Evolutionary conservation across 1,140 invertebrate species (phyloP).

Genomic region (Dryas iulia): DNA sequence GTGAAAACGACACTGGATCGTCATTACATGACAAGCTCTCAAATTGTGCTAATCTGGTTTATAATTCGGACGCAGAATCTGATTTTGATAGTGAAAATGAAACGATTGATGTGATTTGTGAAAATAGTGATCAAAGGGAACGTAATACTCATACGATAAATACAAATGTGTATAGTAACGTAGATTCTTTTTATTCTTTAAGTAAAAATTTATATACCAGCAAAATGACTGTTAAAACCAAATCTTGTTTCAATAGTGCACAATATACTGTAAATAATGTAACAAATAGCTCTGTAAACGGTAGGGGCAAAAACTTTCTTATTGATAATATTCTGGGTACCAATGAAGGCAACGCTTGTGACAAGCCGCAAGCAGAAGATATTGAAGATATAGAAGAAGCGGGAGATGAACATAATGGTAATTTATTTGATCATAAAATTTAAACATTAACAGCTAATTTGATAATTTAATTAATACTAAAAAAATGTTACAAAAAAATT

Average conservation of each 20-base stretch:
- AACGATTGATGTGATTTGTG: conserved; percentile 73
- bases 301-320: conserved; percentile 59
- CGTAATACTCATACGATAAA: conserved; percentile 9
- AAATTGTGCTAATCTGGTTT: conserved; percentile 31
- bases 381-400: conserved; percentile 53
- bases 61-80: conserved; percentile 46
- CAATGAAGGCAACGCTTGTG: conserved; percentile 38
- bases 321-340: conserved; percentile 75
- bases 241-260: conserved; percentile 41
- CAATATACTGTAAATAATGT: conserved; percentile 34
- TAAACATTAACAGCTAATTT: no score
- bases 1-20: conserved; percentile 50
- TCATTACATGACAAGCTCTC: conserved; percentile 33
- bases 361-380: conserved; percentile 27
- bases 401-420: conserved; percentile 72
- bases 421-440: background rate
- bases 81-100: conserved; percentile 75
- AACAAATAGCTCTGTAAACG: conserved; percentile 37
- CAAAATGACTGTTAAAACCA: conserved; percentile 41
- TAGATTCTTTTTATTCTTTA: conserved; percentile 12
- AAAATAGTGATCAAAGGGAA: conserved; percentile 54
- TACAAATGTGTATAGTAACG: conserved; percentile 13
- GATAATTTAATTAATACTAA: no score
- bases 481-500: no score
- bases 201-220: conserved; percentile 33